Percentiles rank a stretch among this genome's conserved stretches.
phyloP scores from a whole-genome alignment of 2,888 invertebrate species.

The Aspidapion aeneum region DNA sequence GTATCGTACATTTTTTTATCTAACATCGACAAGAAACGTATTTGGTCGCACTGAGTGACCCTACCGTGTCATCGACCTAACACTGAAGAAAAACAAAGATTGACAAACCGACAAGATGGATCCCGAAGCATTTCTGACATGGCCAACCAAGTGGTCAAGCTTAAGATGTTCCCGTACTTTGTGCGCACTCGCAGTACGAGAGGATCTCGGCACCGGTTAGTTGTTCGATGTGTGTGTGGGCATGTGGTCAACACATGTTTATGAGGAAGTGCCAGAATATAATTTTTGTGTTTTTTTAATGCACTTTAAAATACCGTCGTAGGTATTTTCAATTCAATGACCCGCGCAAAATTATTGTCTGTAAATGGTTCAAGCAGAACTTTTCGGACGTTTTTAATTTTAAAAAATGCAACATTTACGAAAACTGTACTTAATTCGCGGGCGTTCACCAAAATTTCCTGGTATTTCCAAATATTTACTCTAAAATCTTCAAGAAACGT shows the following conservation, averaged over 20 bases:
- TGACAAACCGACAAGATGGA: conserved; percentile 83
- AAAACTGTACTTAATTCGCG: not conserved
- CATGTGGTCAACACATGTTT: too few species aligned
- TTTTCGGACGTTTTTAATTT: too few species aligned
- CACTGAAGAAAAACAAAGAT: not conserved
- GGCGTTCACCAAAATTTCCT: not conserved
- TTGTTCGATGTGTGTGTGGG: too few species aligned
- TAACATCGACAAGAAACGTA: not conserved
- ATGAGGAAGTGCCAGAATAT: too few species aligned
- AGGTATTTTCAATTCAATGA: too few species aligned
- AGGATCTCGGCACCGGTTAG: conserved; percentile 90
- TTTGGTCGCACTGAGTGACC: not conserved
- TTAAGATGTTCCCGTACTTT: conserved; percentile 95
- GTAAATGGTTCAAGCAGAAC: too few species aligned
- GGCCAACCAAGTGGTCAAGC: conserved; percentile 98
- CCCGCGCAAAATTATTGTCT: too few species aligned
- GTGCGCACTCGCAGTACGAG: conserved; percentile 91
- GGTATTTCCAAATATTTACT: not conserved
- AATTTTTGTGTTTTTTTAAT: too few species aligned
- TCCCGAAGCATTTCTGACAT: conserved; percentile 94
- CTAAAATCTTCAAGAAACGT: not conserved
- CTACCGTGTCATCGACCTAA: not conserved
- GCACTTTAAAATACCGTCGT: too few species aligned
- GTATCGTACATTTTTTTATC: not conserved
- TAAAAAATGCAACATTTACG: too few species aligned